Evolutionary conservation across 2,888 invertebrate species (phyloP).

Genomic region (Argyresthia goedartella): DNA sequence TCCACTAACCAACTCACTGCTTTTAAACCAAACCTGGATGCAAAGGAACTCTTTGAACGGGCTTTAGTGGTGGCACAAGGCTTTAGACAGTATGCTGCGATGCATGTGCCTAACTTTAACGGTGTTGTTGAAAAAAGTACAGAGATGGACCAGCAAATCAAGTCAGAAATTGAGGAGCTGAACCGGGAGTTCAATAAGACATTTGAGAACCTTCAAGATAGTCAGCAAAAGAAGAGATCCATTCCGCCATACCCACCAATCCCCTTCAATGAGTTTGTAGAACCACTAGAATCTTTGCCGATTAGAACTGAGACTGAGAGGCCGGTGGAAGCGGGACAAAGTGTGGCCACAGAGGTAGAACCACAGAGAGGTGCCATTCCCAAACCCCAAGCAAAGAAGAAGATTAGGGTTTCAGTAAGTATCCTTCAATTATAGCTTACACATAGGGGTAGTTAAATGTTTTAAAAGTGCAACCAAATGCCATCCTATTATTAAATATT

Average conservation of each 20-base stretch:
- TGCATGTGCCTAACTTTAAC: conserved; percentile 41
- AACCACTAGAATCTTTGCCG: not conserved
- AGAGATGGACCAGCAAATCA: conserved; percentile 39
- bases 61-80: conserved; percentile 80
- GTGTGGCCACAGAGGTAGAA: conserved; percentile 7
- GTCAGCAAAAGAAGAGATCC: conserved; percentile 17
- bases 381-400: conserved; percentile 41
- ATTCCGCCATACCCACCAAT: not conserved
- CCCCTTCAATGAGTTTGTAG: not conserved
- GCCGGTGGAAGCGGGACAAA: too few relatives aligned
- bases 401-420: conserved; percentile 50
- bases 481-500: not conserved
- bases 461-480: not conserved
- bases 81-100: conserved; percentile 69
- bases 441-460: not conserved
- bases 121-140: conserved; percentile 19
- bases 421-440: conserved; percentile 1
- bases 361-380: conserved; percentile 27
- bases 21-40: conserved; percentile 31
- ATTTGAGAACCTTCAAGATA: conserved; percentile 36
- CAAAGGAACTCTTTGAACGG: conserved; percentile 69
- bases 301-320: not conserved
- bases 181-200: conserved; percentile 56
- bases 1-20: conserved; percentile 37
- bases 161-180: conserved; percentile 52